Conservation (phyloP, 1,140 invertebrate genomes). For the Pissodes strobi region DNA sequence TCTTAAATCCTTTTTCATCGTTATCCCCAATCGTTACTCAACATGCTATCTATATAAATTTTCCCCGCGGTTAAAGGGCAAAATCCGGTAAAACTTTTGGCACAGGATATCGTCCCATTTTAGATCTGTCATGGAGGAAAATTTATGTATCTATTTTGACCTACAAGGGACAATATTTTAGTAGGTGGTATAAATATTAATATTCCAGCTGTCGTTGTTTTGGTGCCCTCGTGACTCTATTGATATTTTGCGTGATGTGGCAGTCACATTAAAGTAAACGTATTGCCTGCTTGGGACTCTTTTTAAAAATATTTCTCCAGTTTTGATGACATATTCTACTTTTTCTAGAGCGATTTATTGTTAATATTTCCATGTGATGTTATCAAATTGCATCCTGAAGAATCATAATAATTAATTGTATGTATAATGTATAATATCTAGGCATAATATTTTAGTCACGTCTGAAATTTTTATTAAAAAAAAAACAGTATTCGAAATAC, state of each 20-base stretch:
- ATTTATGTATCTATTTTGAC: conserved; percentile 26
- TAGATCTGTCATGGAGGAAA: conserved; percentile 18
- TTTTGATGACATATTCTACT: no score
- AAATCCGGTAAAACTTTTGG: conserved; percentile 26
- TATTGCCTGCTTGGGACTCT: neutral
- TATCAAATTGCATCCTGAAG: no score
- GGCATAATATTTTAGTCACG: no score
- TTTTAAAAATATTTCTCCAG: neutral
- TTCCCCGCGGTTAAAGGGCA: conserved; percentile 3
- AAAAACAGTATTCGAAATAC: no score
- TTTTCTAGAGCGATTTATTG: no score
- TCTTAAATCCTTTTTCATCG: conserved; percentile 10
- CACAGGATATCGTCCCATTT: conserved; percentile 26
- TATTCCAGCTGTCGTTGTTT: conserved; percentile 11
- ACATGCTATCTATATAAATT: conserved; percentile 20
- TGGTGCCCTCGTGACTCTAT: neutral
- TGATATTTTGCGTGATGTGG: neutral
- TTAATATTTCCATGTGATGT: no score
- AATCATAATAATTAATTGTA: no score
- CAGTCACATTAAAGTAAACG: conserved; percentile 5
- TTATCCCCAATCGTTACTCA: conserved; percentile 6
- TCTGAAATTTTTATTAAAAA: no score
- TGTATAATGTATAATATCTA: no score
- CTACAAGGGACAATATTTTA: conserved; percentile 27
- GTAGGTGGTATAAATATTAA: conserved; percentile 27